Base-by-base conservation (phyloP, 2,888 invertebrate species). In the Microctonus aethiopoides region DNA sequence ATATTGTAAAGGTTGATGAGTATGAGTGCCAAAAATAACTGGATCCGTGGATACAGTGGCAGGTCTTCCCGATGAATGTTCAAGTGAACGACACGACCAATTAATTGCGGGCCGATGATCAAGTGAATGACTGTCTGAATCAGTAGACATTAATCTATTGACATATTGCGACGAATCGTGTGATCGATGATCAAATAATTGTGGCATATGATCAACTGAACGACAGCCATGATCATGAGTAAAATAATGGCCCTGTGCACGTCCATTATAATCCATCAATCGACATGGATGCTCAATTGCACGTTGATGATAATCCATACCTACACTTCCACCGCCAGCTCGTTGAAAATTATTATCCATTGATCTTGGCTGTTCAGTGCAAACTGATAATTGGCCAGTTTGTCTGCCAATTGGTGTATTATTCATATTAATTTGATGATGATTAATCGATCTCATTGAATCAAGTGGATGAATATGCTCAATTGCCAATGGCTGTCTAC, bases 1-100 rank as follows among this genome's bases (percentile, higher is more conserved):
- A 54, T 72, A 73, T 80, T 87, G 86, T 86, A 88, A 80, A 85
- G 89, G 84, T 86, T 88, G 81, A 87, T 90, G 87, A 82, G 89
- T 85, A 88, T 86, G 87, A 39, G 86, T 81, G 34, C 83, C 86
- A 80, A 87, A 84, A 75, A 87, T 86, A 84, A 88, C 84, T 82
- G 88, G 84, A 83, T 89, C 88, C 82, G 84, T 87, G 79, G 85
- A 88, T 80, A 84, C 87, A 52, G n/a, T 46, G 16, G 16, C 46
- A 46, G 88, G 85, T 80, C 87, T 86, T 59, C 81, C 85, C 86
- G 89, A 76, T 86, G 87, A 77, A 87, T 89, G 86, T 61, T 83
- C 84, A 61, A 84, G 78, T 2, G 83, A 81, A 59, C 84, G 78
- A 72, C 85, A 85, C 39, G 82, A 80, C 75, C 83, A 84, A 76